phyloP scores from a whole-genome alignment of 2,888 invertebrate genomes.

The Exephanes ischioxanthus region DNA sequence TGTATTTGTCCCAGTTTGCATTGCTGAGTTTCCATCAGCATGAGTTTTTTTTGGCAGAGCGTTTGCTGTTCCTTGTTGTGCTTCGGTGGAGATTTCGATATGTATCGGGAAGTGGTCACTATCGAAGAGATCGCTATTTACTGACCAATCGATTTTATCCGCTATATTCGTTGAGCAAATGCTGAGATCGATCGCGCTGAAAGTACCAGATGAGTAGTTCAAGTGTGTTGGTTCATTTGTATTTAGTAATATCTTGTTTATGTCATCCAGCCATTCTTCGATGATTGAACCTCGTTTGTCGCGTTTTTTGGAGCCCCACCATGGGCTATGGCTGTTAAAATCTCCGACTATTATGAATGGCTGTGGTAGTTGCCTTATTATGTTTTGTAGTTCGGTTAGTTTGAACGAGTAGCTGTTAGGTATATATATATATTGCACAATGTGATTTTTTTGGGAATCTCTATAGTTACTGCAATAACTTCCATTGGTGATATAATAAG shows the following conservation, averaged over 20 bases:
- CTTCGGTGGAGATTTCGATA: neutral
- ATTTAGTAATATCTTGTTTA: conserved; percentile 52
- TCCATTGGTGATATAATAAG: conserved; percentile 53
- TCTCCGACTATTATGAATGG: conserved; percentile 71
- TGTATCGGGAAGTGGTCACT: conserved; percentile 17
- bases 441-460: conserved; percentile 40
- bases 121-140: neutral
- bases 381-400: conserved; percentile 49
- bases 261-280: conserved; percentile 41
- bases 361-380: conserved; percentile 68
- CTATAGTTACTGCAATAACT: conserved; percentile 55
- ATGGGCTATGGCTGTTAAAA: conserved; percentile 67
- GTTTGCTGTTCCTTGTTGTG: neutral
- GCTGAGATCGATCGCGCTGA: conserved; percentile 45
- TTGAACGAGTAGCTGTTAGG: conserved; percentile 54
- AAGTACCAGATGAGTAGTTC: conserved; percentile 36
- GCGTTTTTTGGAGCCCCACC: conserved; percentile 64
- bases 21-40: conserved; percentile 36
- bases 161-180: neutral
- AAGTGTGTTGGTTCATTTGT: conserved; percentile 56
- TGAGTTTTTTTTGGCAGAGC: neutral
- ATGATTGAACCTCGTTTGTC: neutral
- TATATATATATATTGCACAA: conserved; percentile 67
- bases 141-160: conserved; percentile 11
- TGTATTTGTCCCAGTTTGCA: conserved; percentile 22